Conservation (phyloP, 2,113 vertebrate species). For the Galbula dea region DNA sequence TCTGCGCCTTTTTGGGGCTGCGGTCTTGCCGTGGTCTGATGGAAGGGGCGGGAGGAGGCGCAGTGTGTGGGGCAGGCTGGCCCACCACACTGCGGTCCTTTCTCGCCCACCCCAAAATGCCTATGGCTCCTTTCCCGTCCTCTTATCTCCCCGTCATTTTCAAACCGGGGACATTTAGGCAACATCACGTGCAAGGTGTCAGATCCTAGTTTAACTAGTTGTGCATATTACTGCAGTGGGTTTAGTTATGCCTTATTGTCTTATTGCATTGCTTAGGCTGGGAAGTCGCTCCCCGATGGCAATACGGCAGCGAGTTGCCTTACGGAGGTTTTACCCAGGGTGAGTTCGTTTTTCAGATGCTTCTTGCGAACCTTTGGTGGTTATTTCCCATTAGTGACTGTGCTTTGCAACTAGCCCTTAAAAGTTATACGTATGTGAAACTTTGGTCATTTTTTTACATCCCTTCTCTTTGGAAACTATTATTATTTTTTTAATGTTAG, state of each 20-base stretch:
- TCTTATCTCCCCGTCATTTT: too few relatives aligned
- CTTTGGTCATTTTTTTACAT: background rate
- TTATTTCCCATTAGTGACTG: background rate
- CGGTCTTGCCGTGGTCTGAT: too few relatives aligned
- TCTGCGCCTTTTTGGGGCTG: background rate
- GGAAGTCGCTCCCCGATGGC: slow-evolving; percentile 69
- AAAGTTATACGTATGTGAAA: too few relatives aligned
- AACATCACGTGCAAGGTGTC: background rate
- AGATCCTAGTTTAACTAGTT: background rate
- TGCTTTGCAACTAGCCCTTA: background rate
- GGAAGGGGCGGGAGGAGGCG: background rate
- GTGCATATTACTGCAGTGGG: background rate
- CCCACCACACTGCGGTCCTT: fast-evolving
- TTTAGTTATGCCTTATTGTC: background rate
- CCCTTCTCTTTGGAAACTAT: background rate
- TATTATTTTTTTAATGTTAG: background rate
- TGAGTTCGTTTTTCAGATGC: slow-evolving; percentile 39
- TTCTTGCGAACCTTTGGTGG: background rate
- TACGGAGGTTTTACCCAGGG: slow-evolving; percentile 71
- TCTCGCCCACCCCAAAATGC: fast-evolving
- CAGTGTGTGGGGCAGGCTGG: fast-evolving
- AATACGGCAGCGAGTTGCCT: slow-evolving; percentile 68
- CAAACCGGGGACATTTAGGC: background rate
- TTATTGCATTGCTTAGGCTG: slow-evolving; percentile 70
- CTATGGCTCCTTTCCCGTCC: fast-evolving